Evolutionary conservation across 2,113 vertebrate species (phyloP), one percentile per base, ranked within the genome.

Genomic region (Blennius ocellaris): DNA sequence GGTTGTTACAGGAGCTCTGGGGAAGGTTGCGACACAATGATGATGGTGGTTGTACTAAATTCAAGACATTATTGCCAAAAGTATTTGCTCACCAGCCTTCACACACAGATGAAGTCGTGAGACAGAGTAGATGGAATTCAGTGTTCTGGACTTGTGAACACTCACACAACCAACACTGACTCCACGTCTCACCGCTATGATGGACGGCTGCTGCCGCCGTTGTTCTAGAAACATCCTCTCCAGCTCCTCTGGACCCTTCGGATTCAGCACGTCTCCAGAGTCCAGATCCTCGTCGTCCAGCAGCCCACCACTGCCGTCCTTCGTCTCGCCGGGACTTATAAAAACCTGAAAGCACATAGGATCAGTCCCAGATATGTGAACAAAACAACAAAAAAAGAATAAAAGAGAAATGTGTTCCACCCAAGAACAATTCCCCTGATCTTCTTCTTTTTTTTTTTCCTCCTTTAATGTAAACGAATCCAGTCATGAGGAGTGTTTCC

Each of bases 281-380:
- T 97, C 91, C 82, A 94, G 78, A 73, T 97, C 95, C 0, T 96
- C 96, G 71, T 93, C 93, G 78, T 96, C 96, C 47, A 83, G 78
- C 0, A 86, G 88, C 87, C 94, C 92, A 21, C 96, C 95, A 0
- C 96, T 98, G 80, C 94, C 94, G 56, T 97, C 95, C 70, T 91
- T 93, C 8, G 87, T 78, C 47, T 94, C 87, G 16, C 92, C 88
- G 14, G 90, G 84, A 85, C 93, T 95, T 80, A 99, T 95, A 73
- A 96, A 69, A 80, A 99, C 93, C 98, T 99, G 92, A 65, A 30
- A 76, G 81, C 82, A 30, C 69, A 86, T 38, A 73, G 39, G 39
- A 79, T 17, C 50, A 53, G n/a, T 37, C 21, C 2, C 21, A 30
- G 21, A 30, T 30, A 30, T 30, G 21, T 30, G 2, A 30, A 30